phyloP scores from a whole-genome alignment of 2,113 vertebrate genomes.

The Riparia riparia region DNA sequence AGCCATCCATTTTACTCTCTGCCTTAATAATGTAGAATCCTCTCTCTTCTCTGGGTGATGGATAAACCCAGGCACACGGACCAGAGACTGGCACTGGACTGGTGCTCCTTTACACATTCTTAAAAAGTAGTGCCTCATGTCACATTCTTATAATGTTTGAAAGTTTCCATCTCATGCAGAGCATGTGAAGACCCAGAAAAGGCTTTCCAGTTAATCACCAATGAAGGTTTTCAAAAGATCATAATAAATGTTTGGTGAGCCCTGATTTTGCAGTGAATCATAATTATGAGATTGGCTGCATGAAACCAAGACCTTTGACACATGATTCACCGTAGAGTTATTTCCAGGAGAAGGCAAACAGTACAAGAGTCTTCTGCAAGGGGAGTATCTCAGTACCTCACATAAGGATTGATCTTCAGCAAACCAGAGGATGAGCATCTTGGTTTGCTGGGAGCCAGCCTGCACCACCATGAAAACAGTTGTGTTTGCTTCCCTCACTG shows the following conservation, averaged over 20 bases:
- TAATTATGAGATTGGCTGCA: neutral
- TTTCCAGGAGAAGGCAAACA: neutral
- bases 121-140: neutral
- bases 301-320: neutral
- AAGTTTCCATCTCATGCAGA: neutral
- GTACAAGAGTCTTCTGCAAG: neutral
- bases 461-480: neutral
- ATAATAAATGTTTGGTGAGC: neutral
- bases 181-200: neutral
- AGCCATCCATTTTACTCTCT: neutral
- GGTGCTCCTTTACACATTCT: neutral
- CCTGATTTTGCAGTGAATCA: constrained; percentile 3
- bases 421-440: neutral
- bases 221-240: neutral
- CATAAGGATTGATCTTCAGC: constrained; percentile 1
- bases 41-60: neutral
- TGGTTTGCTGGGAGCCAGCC: neutral
- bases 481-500: constrained; percentile 19
- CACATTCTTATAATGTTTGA: neutral
- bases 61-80: neutral
- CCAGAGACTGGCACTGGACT: neutral
- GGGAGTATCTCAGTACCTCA: neutral
- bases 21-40: neutral
- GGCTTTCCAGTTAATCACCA: neutral
- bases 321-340: neutral